These are phyloP conservation scores for Lissonota sp. DNA, from an alignment of 2,888 invertebrate species.

Conservation along the genomic window DNA sequence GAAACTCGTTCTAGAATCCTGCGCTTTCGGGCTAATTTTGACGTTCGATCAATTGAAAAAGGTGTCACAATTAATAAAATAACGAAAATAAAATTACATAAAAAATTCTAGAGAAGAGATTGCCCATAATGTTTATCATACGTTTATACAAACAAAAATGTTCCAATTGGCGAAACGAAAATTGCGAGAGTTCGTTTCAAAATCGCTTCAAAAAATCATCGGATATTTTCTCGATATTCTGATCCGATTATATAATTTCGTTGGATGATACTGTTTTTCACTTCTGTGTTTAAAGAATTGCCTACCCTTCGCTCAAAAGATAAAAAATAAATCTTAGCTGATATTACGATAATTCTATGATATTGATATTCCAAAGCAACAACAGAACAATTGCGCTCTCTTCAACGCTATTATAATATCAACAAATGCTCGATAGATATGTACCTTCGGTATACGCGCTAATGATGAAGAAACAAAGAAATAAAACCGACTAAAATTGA, in stretches of 20 bases:
- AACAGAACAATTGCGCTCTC: slow-evolving; percentile 49
- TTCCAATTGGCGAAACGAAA: no score
- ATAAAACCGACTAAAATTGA: slow-evolving; percentile 34
- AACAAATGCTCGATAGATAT: slow-evolving; percentile 63
- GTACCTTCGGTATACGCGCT: slow-evolving; percentile 58
- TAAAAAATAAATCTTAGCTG: background rate
- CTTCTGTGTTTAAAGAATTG: background rate
- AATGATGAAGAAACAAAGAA: slow-evolving; percentile 49
- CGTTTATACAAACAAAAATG: background rate
- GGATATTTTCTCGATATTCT: background rate
- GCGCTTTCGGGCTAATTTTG: no score
- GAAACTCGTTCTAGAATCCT: no score
- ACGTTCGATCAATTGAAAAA: no score
- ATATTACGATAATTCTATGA: background rate
- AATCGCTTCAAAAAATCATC: background rate
- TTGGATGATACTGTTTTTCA: background rate
- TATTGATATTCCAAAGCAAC: slow-evolving; percentile 36
- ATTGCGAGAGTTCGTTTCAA: background rate
- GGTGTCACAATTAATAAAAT: no score
- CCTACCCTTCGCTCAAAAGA: background rate
- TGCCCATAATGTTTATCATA: background rate
- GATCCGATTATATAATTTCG: background rate
- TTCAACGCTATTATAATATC: slow-evolving; percentile 27
- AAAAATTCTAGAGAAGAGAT: no score
- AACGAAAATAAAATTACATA: no score